Conservation (phyloP, 2,888 invertebrate genomes). For the Ichneumoninae sp. region DNA sequence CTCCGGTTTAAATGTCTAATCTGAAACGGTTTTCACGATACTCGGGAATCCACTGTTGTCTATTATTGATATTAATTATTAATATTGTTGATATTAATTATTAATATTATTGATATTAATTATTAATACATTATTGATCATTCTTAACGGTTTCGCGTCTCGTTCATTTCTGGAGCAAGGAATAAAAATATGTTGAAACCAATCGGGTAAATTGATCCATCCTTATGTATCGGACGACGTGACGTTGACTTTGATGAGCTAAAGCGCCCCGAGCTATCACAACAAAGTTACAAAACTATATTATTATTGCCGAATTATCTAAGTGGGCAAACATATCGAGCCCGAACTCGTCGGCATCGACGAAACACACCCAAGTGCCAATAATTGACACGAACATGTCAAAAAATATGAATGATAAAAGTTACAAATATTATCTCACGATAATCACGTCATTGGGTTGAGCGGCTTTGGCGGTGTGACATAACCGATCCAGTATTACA, state of each 20-base stretch:
- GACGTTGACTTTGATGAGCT: background rate
- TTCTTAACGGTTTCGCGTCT: too few species aligned
- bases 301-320: background rate
- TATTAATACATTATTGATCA: too few species aligned
- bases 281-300: slow-evolving; percentile 3
- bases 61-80: too few species aligned
- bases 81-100: too few species aligned
- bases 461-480: slow-evolving; percentile 5
- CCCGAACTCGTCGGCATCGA: background rate
- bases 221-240: too few species aligned
- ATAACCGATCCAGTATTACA: slow-evolving; percentile 51
- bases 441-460: slow-evolving; percentile 19
- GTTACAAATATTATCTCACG: slow-evolving; percentile 36
- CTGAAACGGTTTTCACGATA: too few species aligned
- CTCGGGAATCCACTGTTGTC: too few species aligned
- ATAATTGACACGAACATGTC: slow-evolving; percentile 13
- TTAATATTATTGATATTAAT: too few species aligned
- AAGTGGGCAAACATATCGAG: background rate
- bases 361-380: background rate
- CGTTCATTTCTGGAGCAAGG: too few species aligned
- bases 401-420: slow-evolving; percentile 16
- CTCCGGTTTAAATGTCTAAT: too few species aligned
- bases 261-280: background rate
- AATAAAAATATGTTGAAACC: background rate
- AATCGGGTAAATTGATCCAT: background rate